Evolutionary conservation across 2,888 invertebrate species (phyloP).

Genomic region (Thecocarcelia acutangulata): DNA sequence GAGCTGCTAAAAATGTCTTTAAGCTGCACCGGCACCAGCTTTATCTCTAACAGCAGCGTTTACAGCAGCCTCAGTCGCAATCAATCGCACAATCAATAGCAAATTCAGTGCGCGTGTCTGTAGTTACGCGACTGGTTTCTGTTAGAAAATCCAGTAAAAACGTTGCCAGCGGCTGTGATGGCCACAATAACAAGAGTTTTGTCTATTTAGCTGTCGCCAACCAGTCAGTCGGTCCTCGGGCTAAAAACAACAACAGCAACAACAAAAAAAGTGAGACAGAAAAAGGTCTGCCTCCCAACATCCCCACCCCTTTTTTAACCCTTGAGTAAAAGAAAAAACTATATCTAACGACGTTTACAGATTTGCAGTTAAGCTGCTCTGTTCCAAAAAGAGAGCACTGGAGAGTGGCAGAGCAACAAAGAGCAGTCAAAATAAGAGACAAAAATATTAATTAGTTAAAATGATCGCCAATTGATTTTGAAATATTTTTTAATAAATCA

Average conservation of each 20-base stretch:
- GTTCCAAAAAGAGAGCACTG: neutral
- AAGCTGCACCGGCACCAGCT: slow-evolving; percentile 56
- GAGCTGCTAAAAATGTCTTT: slow-evolving; percentile 42
- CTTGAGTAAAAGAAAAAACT: slow-evolving; percentile 19
- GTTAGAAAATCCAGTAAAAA: slow-evolving; percentile 33
- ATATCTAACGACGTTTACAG: neutral
- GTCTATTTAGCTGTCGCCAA: slow-evolving; percentile 68
- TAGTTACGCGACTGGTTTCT: slow-evolving; percentile 1
- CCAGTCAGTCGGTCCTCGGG: slow-evolving; percentile 62
- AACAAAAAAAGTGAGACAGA: neutral
- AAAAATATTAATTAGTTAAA: slow-evolving; percentile 53
- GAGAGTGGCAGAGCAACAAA: neutral
- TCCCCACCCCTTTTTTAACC: slow-evolving; percentile 27
- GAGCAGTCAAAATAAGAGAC: slow-evolving; percentile 1
- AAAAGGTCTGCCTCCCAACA: slow-evolving; percentile 33
- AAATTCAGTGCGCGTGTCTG: slow-evolving; percentile 13
- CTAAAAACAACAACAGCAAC: slow-evolving; percentile 12
- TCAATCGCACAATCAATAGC: slow-evolving; percentile 18
- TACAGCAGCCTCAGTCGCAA: slow-evolving; percentile 1
- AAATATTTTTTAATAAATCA: slow-evolving; percentile 58
- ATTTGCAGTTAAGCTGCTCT: neutral
- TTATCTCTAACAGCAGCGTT: slow-evolving; percentile 17
- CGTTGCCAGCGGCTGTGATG: slow-evolving; percentile 63
- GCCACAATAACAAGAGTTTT: slow-evolving; percentile 64
- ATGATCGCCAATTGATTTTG: slow-evolving; percentile 55